Conservation (phyloP, 2,888 invertebrate species). For the Lithophane socia region DNA sequence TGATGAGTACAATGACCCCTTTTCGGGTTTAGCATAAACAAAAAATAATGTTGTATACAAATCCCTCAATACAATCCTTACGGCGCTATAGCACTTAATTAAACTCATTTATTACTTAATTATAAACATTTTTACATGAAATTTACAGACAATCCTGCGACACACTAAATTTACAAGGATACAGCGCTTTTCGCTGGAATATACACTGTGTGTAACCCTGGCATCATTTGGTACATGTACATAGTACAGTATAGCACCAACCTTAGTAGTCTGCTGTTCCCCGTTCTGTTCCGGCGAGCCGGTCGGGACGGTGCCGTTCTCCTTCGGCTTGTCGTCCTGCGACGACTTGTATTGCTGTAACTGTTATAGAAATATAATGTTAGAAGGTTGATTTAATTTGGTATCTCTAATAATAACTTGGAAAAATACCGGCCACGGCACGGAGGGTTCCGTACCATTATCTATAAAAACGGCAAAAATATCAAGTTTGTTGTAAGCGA, state of each 20-base stretch:
- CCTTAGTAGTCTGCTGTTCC: constrained; percentile 89
- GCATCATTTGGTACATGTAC: not conserved
- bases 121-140: not conserved
- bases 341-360: constrained; percentile 96
- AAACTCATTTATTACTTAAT: not conserved
- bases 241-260: constrained; percentile 64
- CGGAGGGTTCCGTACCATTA: too few relatives aligned
- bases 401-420: not conserved
- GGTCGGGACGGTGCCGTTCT: constrained; percentile 93
- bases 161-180: constrained; percentile 5
- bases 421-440: too few relatives aligned
- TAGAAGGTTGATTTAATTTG: constrained; percentile 2
- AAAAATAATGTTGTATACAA: too few relatives aligned
- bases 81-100: not conserved
- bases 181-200: not conserved
- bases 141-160: constrained; percentile 34
- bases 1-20: too few relatives aligned
- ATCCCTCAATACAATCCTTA: not conserved
- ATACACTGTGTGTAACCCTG: not conserved
- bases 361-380: constrained; percentile 79
- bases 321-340: constrained; percentile 93
- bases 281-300: constrained; percentile 91
- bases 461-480: too few relatives aligned
- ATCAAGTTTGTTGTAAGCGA: too few relatives aligned
- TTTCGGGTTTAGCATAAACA: too few relatives aligned